Conservation (phyloP, 2,113 vertebrate genomes). For the Fulica atra region DNA sequence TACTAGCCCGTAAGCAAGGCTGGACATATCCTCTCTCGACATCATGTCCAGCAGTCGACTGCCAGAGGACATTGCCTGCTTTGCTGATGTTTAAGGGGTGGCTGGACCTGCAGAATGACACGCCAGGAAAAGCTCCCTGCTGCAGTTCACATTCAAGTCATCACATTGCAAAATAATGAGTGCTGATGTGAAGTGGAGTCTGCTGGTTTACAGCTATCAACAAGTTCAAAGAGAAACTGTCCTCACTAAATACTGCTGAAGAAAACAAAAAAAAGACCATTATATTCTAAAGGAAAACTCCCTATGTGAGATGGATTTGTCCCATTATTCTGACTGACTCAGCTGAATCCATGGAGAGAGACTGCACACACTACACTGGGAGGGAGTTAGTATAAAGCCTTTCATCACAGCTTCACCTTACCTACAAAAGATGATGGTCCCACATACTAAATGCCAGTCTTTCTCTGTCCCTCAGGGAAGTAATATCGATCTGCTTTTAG, state of each 20-base stretch:
- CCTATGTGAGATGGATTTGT: not conserved
- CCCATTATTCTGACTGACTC: not conserved
- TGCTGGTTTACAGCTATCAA: not conserved
- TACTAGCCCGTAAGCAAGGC: not conserved
- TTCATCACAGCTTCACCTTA: conserved; percentile 1
- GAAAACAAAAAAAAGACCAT: not conserved
- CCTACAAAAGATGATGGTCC: not conserved
- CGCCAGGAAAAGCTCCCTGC: not conserved
- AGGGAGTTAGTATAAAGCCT: not conserved
- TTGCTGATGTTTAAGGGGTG: not conserved
- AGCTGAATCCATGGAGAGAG: not conserved
- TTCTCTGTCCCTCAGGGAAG: not conserved
- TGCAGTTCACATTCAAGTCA: not conserved
- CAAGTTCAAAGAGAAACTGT: not conserved
- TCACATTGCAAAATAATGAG: not conserved
- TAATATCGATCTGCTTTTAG: conserved; percentile 34
- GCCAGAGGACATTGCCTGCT: not conserved
- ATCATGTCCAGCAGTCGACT: not conserved
- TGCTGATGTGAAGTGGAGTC: not conserved
- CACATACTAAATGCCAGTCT: not conserved
- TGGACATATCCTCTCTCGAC: not conserved
- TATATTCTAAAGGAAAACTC: not conserved
- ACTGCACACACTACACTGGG: not conserved
- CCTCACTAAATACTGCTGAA: not conserved
- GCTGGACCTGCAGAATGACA: not conserved